Evolutionary conservation across 2,797 vertebrate species (phyloP), one percentile per base, ranked within the genome.

Genomic region (Coccyzus lansbergi): DNA sequence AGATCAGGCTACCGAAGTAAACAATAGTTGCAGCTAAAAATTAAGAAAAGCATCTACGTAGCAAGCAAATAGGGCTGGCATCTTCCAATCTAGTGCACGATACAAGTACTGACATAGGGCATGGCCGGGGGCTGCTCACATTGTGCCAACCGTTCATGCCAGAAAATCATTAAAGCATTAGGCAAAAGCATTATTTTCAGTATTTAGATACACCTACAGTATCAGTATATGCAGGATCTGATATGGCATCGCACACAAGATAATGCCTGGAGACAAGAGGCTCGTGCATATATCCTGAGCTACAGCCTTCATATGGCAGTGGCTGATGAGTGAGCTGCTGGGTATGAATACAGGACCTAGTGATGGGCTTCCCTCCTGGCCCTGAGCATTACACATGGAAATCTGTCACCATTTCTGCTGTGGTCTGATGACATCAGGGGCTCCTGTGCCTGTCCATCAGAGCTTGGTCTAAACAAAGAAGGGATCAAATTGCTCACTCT

Each of bases 291-390:
- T 7, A 5, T 12, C 42, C 46, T 36, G 42, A 81, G 31, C 46
- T 24, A 12, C 0, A 21, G 70, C 18, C 17, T 20, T 3, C 1
- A 6, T 49, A 26, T 28, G 5, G 40, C 0, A 1, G 70, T 2
- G 12, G 33, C 68, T n/a, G n/a, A n/a, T n/a, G 55, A 74, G 56
- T n/a, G 84, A 88, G 81, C 88, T 92, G 74, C 83, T 93, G 92
- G 52, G 19, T 84, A 79, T 87, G 68, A 58, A 31, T 75, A 26
- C n/a, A 59, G 17, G 38, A 85, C 60, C 64, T 42, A 65, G 59
- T 46, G 59, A 58, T 52, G 70, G n/a, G 63, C 72, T 65, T 62
- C 48, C 48, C 51, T 10, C 12, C 59, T 86, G 70, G 86, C 44
- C 18, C 67, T 36, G n/a, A 82, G 51, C 28, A 16, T 70, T 68